These are phyloP conservation scores for Aldrovandia affinis DNA, from an alignment of 2,797 vertebrate species.

Conservation along the genomic window DNA sequence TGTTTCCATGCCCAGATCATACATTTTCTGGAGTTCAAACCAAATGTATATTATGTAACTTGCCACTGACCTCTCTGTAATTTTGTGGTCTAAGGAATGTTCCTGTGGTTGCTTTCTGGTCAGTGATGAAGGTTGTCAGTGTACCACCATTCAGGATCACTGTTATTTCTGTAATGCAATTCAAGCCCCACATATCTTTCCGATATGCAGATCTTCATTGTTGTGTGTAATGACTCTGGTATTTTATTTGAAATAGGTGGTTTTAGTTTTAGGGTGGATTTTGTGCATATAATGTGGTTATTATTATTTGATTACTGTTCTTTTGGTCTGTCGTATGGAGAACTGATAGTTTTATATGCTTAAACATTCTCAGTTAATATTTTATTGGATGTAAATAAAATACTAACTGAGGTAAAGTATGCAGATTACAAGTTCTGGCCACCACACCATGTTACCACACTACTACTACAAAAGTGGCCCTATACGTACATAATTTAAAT, in stretches of 20 bases:
- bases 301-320: background rate
- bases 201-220: background rate
- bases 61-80: background rate
- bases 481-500: slow-evolving; percentile 1
- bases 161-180: background rate
- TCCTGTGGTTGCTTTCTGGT: background rate
- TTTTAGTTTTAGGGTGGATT: background rate
- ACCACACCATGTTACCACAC: background rate
- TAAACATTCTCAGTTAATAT: background rate
- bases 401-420: background rate
- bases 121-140: background rate
- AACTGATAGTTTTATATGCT: background rate
- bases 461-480: background rate
- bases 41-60: background rate
- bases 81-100: background rate
- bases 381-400: no score
- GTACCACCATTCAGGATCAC: background rate
- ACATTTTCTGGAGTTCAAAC: background rate
- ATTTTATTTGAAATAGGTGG: background rate
- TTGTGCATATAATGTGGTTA: background rate
- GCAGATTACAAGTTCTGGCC: background rate
- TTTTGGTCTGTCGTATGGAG: background rate
- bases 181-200: background rate
- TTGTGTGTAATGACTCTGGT: background rate
- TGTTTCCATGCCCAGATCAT: background rate